Evolutionary conservation across 2,888 invertebrate species (phyloP).

Genomic region (Luffia ferchaultella): DNA sequence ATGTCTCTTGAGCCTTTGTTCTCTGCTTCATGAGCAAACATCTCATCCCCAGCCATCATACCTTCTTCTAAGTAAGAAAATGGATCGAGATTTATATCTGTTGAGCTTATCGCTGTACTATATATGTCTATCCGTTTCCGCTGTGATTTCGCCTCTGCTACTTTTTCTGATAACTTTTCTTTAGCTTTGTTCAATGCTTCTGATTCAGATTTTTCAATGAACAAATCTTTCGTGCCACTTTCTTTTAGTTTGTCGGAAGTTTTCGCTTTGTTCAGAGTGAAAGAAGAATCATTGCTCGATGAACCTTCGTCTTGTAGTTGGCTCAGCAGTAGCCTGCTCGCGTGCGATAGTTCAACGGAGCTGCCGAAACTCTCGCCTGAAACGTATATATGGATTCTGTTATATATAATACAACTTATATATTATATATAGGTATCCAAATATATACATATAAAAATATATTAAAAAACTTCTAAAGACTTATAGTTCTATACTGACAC

Average conservation of each 20-base stretch:
- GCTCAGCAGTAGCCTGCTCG: constrained; percentile 54
- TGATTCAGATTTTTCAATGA: constrained; percentile 34
- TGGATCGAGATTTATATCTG: constrained; percentile 61
- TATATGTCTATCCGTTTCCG: constrained; percentile 61
- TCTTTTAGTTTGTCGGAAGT: constrained; percentile 31
- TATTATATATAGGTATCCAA: not conserved
- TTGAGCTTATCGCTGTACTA: constrained; percentile 57
- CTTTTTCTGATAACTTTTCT: constrained; percentile 50
- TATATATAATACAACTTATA: constrained; percentile 20
- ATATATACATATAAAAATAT: not conserved
- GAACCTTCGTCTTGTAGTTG: constrained; percentile 63
- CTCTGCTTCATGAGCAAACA: constrained; percentile 31
- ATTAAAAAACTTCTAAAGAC: not conserved
- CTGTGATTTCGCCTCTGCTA: constrained; percentile 45
- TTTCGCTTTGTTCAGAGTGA: constrained; percentile 41
- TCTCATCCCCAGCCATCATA: constrained; percentile 53
- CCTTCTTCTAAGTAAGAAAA: constrained; percentile 60
- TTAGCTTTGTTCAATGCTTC: constrained; percentile 52
- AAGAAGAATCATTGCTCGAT: constrained; percentile 60
- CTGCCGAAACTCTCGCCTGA: constrained; percentile 12
- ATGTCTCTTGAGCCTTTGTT: constrained; percentile 25
- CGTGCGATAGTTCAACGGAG: constrained; percentile 42
- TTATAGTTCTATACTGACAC: constrained; percentile 10
- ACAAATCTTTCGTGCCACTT: constrained; percentile 18
- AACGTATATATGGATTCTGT: constrained; percentile 6